Evolutionary conservation across 2,888 invertebrate genomes (phyloP), one percentile per base, ranked within the genome.

Genomic region (Agrotis exclamationis): DNA sequence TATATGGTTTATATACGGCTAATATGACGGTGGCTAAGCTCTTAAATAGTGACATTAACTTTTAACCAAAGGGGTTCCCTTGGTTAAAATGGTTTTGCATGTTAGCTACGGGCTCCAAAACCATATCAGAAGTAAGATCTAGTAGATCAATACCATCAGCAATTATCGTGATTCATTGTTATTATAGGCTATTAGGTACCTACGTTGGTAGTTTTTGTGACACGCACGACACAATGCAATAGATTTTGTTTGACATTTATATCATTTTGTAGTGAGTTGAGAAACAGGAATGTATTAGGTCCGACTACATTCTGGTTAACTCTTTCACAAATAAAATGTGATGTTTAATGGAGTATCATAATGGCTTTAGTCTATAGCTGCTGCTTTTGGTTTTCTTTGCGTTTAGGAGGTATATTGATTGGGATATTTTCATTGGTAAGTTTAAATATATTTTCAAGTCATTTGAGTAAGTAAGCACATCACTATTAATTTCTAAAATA

Each of bases 331-430:
- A 47, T 24, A 7, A 63, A 66, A 69, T 67, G 56, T 78, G 53
- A 69, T 66, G 9, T 60, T 14, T 11, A 9, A 62, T 24, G 14
- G 16, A 48, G 24, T n/a, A 22, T 22, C 69, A 83, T 28, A 74
- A 95, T 96, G 96, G 95, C 94, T 60, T 85, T 94, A 50, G 93
- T 96, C 7, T 96, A 96, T 74, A 95, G 93, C 82, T 96, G 95
- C 80, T 96, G 96, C 80, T 96, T 96, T 86, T 95, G 96, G 95
- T 96, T 95, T 89, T 96, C 96, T 16, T 85, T 96, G 47, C 90
- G 96, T 59, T 89, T 96, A 57, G 95, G 94, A 33, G 96, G 95
- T 33, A 93, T 96, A 82, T 76, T 96, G 44, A 95, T 94, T 73
- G 95, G 92, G 51, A 63, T 92, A 73, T 93, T 94, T 85, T 94